These are phyloP conservation scores for Lasioglossum morio DNA, from an alignment of 2,888 invertebrate species.

Conservation along the genomic window DNA sequence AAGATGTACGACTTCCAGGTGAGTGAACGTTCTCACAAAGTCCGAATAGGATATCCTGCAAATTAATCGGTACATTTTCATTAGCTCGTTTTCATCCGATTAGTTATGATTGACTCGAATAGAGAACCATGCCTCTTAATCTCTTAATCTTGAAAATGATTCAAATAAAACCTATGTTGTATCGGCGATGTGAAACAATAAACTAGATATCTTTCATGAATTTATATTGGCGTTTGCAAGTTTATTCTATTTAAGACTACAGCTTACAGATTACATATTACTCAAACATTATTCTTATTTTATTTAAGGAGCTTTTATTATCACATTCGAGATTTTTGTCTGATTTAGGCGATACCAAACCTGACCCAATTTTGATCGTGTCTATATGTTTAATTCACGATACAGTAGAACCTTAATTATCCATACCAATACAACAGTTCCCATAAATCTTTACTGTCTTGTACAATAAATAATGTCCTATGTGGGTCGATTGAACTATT, in stretches of 20 bases:
- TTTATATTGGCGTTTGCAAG: not conserved
- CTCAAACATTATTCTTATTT: not conserved
- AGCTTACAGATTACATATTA: not conserved
- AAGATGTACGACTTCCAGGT: slow-evolving; percentile 93
- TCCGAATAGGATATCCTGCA: slow-evolving; percentile 92
- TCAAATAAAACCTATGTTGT: not conserved
- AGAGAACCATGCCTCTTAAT: not conserved
- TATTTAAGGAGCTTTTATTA: not conserved
- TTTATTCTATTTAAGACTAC: not conserved
- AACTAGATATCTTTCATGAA: not conserved
- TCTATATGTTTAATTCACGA: no score
- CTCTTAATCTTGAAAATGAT: not conserved
- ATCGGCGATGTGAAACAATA: not conserved
- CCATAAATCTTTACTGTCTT: no score
- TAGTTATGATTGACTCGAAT: not conserved
- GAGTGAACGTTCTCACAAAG: slow-evolving; percentile 92
- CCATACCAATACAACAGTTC: no score
- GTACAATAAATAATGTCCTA: no score
- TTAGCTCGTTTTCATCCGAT: not conserved
- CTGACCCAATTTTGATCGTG: no score
- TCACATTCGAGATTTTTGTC: no score
- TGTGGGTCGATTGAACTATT: no score
- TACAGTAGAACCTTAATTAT: no score
- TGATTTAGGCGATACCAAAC: no score
- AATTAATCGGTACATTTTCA: slow-evolving; percentile 35